These are phyloP conservation scores for Zele albiditarsus DNA, from an alignment of 2,888 invertebrate genomes.

Conservation along the genomic window DNA sequence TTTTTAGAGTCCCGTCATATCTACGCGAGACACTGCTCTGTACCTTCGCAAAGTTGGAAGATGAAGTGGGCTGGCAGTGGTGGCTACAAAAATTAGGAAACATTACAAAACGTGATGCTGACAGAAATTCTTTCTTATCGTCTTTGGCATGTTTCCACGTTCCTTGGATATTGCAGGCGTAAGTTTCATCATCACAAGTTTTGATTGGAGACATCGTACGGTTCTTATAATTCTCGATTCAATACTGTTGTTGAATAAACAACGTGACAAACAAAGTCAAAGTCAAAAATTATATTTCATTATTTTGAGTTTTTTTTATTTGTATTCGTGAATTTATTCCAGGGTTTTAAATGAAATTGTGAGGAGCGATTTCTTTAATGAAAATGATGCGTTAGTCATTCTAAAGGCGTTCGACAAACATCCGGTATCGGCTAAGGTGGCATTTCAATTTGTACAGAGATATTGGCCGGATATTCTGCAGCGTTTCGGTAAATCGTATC, in stretches of 20 bases:
- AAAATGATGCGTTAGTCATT: conserved; percentile 59
- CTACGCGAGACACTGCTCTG: conserved; percentile 62
- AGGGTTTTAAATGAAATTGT: conserved; percentile 65
- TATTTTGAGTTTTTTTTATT: not conserved
- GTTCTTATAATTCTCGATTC: not conserved
- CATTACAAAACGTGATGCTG: conserved; percentile 55
- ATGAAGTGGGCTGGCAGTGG: conserved; percentile 61
- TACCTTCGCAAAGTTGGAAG: conserved; percentile 61
- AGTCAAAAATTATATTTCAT: no score
- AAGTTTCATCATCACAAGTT: conserved; percentile 47
- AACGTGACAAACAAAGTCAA: no score
- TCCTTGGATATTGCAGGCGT: conserved; percentile 65
- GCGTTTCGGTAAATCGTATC: conserved; percentile 60
- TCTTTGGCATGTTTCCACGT: conserved; percentile 66
- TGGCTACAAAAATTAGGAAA: conserved; percentile 55
- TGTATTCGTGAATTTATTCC: conserved; percentile 17
- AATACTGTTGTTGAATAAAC: conserved; percentile 25
- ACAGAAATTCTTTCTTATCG: conserved; percentile 61
- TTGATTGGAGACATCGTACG: not conserved
- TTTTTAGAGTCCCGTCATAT: conserved; percentile 57
- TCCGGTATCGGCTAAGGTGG: conserved; percentile 62
- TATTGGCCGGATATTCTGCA: conserved; percentile 62
- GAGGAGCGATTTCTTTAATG: conserved; percentile 54
- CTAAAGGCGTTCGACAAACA: conserved; percentile 60
- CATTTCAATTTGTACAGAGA: conserved; percentile 60